Conservation (phyloP, 2,113 vertebrate species). For the Petrocephalus zakoni region DNA sequence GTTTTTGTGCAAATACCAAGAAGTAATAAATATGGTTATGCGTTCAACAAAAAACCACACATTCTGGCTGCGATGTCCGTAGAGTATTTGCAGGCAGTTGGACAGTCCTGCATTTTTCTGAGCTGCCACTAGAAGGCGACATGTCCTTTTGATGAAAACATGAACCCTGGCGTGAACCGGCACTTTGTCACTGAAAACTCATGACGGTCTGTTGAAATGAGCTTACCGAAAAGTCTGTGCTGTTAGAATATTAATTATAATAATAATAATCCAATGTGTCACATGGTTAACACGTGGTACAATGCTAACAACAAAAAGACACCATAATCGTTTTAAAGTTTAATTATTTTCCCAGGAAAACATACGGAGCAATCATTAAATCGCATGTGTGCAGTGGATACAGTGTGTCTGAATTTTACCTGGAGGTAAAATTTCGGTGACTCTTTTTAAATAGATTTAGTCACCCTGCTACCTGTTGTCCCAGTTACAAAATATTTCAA, state of each 20-base stretch:
- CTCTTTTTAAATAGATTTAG: neutral
- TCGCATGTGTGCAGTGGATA: neutral
- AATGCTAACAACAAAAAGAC: neutral
- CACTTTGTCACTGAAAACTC: neutral
- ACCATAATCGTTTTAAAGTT: neutral
- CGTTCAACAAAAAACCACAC: slow-evolving; percentile 10
- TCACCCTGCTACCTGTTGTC: neutral
- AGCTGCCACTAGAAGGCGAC: slow-evolving; percentile 12
- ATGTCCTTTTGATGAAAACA: neutral
- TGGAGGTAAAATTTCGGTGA: slow-evolving; percentile 2
- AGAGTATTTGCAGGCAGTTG: neutral
- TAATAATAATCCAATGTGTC: neutral
- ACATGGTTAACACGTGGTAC: neutral
- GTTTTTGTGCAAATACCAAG: slow-evolving; percentile 44
- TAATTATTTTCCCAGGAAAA: neutral
- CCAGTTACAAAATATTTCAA: neutral
- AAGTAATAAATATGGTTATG: slow-evolving; percentile 39
- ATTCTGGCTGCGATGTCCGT: neutral
- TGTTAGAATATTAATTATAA: neutral
- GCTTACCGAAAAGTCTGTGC: neutral
- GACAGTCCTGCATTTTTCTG: neutral
- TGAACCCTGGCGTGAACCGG: neutral
- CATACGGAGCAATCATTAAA: neutral
- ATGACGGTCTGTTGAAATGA: neutral
- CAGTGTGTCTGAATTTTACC: neutral